These are phyloP conservation scores for Euura lappo DNA, from an alignment of 1,140 invertebrate genomes.

Conservation along the genomic window DNA sequence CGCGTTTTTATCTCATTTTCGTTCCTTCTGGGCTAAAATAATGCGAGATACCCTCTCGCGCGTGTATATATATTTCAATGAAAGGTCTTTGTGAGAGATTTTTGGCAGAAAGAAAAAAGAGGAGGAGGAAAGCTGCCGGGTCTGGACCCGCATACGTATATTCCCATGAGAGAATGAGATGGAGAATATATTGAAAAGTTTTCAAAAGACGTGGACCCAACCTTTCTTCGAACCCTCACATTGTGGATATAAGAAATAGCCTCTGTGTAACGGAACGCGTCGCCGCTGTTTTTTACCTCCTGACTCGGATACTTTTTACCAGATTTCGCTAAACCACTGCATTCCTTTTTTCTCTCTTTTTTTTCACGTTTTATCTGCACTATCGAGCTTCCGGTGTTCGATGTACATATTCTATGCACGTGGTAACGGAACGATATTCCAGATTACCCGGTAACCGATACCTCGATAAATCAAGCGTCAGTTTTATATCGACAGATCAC, in stretches of 20 bases:
- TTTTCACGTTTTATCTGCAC: neutral
- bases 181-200: conserved; percentile 1
- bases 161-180: conserved; percentile 3
- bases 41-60: too few relatives aligned
- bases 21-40: too few relatives aligned
- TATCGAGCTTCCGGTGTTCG: neutral
- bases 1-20: too few relatives aligned
- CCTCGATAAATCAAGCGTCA: neutral
- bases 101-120: neutral
- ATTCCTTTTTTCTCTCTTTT: neutral
- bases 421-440: too few relatives aligned
- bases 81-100: too few relatives aligned
- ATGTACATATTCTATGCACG: neutral
- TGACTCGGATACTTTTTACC: too few relatives aligned
- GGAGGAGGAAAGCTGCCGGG: neutral
- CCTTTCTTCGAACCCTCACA: neutral
- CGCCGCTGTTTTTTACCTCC: too few relatives aligned
- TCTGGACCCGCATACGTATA: neutral
- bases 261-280: too few relatives aligned
- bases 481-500: neutral
- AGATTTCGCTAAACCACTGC: neutral
- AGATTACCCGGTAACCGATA: neutral
- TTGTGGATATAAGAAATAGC: neutral
- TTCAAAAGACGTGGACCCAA: neutral
- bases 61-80: too few relatives aligned